These are phyloP conservation scores for Zosterops pallidus DNA, from an alignment of 2,113 vertebrate genomes.

Conservation along the genomic window DNA sequence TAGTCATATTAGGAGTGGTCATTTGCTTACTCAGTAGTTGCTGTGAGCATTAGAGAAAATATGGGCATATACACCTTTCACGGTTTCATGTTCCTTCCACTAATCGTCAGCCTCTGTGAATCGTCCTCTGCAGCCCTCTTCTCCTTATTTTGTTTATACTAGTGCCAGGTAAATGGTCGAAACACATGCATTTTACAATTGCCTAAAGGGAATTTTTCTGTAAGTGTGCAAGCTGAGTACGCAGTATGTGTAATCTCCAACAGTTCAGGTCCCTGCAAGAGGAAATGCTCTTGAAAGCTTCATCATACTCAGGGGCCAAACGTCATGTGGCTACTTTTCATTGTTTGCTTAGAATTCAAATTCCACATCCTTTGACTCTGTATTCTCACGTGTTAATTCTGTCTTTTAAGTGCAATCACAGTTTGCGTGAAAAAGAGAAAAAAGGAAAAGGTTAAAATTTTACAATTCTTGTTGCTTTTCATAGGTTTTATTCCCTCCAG, in stretches of 20 bases:
- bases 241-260: neutral
- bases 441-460: neutral
- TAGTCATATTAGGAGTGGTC: constrained; percentile 23
- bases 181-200: neutral
- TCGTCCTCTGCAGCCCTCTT: neutral
- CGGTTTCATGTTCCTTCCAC: neutral
- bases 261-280: neutral
- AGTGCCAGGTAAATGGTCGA: neutral
- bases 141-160: neutral
- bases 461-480: neutral
- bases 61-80: neutral
- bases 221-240: neutral
- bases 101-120: neutral
- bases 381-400: neutral
- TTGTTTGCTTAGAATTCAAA: neutral
- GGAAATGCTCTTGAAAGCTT: neutral
- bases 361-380: neutral
- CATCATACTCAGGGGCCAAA: neutral
- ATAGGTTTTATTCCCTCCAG: neutral
- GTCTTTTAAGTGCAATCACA: neutral
- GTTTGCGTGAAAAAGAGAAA: neutral
- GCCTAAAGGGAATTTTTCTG: neutral
- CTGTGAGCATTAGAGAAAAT: neutral
- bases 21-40: neutral
- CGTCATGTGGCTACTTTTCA: neutral